These are phyloP conservation scores for Oophaga sylvatica DNA, from an alignment of 2,797 vertebrate genomes.

Conservation along the genomic window DNA sequence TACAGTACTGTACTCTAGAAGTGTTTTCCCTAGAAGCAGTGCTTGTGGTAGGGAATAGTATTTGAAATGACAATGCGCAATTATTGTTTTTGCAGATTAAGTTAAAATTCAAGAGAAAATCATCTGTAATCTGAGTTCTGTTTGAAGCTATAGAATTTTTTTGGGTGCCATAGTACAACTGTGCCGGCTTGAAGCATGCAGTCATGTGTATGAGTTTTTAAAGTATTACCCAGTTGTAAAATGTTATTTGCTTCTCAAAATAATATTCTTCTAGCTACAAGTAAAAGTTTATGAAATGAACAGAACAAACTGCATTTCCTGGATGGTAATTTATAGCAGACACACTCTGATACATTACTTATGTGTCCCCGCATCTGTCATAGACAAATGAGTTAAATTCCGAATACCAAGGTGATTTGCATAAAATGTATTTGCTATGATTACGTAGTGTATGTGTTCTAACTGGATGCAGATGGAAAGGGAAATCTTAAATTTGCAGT, in stretches of 20 bases:
- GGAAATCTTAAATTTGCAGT: slow-evolving; percentile 53
- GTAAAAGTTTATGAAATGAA: slow-evolving; percentile 4
- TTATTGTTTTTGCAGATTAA: neutral
- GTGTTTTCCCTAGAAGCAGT: neutral
- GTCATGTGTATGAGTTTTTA: neutral
- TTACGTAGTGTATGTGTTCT: slow-evolving; percentile 32
- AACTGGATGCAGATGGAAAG: slow-evolving; percentile 45
- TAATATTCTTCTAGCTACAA: neutral
- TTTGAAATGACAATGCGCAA: neutral
- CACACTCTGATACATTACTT: slow-evolving; percentile 20
- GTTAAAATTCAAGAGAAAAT: neutral
- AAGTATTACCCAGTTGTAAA: neutral
- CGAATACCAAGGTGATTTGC: slow-evolving; percentile 37
- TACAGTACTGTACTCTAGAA: neutral
- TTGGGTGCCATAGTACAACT: neutral
- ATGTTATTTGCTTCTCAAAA: neutral
- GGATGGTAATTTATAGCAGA: neutral
- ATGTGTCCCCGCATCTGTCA: slow-evolving; percentile 32
- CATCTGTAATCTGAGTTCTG: neutral
- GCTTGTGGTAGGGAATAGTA: neutral
- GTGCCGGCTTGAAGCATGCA: neutral
- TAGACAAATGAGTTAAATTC: slow-evolving; percentile 45
- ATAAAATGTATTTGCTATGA: slow-evolving; percentile 53
- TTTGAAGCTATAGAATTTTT: neutral
- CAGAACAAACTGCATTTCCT: neutral